phyloP scores from a whole-genome alignment of 2,888 invertebrate species.

The Meiosimyza platycephala region DNA sequence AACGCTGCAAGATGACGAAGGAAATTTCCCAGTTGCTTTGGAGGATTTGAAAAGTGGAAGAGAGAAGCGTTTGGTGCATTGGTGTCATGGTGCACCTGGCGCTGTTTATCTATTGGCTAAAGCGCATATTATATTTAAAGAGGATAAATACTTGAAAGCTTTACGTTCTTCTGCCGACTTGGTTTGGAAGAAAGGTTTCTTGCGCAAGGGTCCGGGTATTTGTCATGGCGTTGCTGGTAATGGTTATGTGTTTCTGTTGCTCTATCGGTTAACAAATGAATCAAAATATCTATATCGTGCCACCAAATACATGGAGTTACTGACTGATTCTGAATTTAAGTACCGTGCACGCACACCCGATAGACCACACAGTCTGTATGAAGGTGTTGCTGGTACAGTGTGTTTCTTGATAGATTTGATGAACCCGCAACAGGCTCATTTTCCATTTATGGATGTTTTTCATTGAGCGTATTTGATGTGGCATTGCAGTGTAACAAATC shows the following conservation, averaged over 20 bases:
- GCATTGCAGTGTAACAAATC: background rate
- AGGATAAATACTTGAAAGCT: slow-evolving; percentile 77
- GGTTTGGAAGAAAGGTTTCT: slow-evolving; percentile 84
- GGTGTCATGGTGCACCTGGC: slow-evolving; percentile 93
- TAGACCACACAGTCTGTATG: slow-evolving; percentile 82
- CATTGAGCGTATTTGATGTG: slow-evolving; percentile 49
- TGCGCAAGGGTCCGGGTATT: slow-evolving; percentile 89
- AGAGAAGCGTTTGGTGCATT: slow-evolving; percentile 81
- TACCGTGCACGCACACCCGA: slow-evolving; percentile 81
- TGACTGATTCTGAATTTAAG: slow-evolving; percentile 75
- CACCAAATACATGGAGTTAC: slow-evolving; percentile 79
- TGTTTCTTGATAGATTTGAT: slow-evolving; percentile 84
- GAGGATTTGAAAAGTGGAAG: slow-evolving; percentile 71
- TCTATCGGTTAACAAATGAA: slow-evolving; percentile 81
- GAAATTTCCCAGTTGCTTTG: slow-evolving; percentile 81
- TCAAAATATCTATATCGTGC: slow-evolving; percentile 80
- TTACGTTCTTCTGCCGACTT: slow-evolving; percentile 78
- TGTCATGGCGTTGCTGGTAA: slow-evolving; percentile 90
- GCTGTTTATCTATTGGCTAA: slow-evolving; percentile 83
- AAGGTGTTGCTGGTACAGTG: slow-evolving; percentile 87
- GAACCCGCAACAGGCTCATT: slow-evolving; percentile 78
- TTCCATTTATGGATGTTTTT: slow-evolving; percentile 84
- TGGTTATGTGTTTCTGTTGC: slow-evolving; percentile 82
- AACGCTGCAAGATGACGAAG: slow-evolving; percentile 73
- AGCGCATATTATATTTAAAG: slow-evolving; percentile 80